A percentile compares a stretch with the other conserved stretches of the same genome.
Conservation (phyloP, 1,140 invertebrate genomes). For the Drosophila repleta region DNA sequence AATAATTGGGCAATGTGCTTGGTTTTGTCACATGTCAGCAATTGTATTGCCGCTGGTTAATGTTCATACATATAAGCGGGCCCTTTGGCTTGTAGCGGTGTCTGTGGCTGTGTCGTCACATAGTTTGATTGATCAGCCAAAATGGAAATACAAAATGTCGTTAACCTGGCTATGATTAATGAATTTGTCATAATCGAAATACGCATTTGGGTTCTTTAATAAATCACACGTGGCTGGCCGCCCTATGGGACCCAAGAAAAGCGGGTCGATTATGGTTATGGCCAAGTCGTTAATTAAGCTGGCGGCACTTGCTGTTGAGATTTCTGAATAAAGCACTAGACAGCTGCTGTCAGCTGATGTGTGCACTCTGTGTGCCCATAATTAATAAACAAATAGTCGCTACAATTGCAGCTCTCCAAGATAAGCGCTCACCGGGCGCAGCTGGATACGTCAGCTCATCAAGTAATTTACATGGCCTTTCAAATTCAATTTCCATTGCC, state of each 20-base stretch:
- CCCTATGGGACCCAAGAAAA: constrained; percentile 38
- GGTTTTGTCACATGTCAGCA: constrained; percentile 38
- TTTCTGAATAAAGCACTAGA: constrained; percentile 11
- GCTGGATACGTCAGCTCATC: constrained; percentile 72
- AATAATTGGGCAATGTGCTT: constrained; percentile 23
- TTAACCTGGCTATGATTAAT: constrained; percentile 76
- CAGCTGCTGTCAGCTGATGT: constrained; percentile 23
- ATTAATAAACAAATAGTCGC: constrained; percentile 76
- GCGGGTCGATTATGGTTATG: constrained; percentile 50
- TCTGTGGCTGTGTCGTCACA: constrained; percentile 9
- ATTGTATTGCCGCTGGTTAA: neutral
- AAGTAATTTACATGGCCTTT: constrained; percentile 79
- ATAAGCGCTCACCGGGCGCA: constrained; percentile 48
- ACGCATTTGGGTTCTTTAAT: constrained; percentile 42
- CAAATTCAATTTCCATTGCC: no score
- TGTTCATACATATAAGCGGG: no score
- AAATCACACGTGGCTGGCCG: constrained; percentile 21
- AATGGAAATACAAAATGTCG: constrained; percentile 69
- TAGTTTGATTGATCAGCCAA: constrained; percentile 62
- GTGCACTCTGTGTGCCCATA: constrained; percentile 45
- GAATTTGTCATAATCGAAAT: constrained; percentile 71
- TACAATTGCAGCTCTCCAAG: constrained; percentile 53
- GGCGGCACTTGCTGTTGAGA: constrained; percentile 18
- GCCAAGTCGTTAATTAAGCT: constrained; percentile 62
- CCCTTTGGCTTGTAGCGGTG: no score